Evolutionary conservation across 2,888 invertebrate genomes (phyloP), one percentile per base, ranked within the genome.

Genomic region (Dorcus parallelipipedus): DNA sequence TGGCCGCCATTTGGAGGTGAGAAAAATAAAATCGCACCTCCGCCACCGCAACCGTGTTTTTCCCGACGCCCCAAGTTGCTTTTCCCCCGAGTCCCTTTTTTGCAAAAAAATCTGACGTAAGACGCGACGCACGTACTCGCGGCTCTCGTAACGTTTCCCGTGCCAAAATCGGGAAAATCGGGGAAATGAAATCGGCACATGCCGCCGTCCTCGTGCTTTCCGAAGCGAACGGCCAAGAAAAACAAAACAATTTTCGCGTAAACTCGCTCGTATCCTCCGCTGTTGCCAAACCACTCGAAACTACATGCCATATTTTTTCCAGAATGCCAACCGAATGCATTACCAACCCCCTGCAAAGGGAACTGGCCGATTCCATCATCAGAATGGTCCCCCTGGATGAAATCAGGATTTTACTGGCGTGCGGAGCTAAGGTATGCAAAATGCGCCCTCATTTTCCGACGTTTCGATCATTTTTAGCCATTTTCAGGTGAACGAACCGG

Each of bases 351-450:
- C 81, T 93, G 64, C 93, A 93, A 80, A 82, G 94, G 66, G 90
- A 93, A 77, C 81, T 95, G 66, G 94, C 94, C 0, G 95, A 96
- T 81, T 90, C 91, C 72, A 94, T 96, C 76, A 92, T 93, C 65
- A 85, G 91, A 54, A 89, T 92, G 85, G 90, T 92, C 47, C 88
- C 93, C 0, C 78, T 95, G 58, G 92, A 93, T 69, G 95, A 96
- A 76, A 89, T 96, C 59, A 80, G 93, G 51, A 91, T 94, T 60
- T 80, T 95, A 3, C 79, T 95, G 56, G 91, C 92, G 14, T 91
- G 91, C 72, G 95, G 95, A 3, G 94, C 94, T 5, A 91, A 89
- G 81, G 88, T 86, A 66, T 69, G 70, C 50, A 48, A 48, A 47
- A 6, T 8, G 9, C 10, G 0, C 9, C 9, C 3, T 9, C 9